These are phyloP conservation scores for Actias luna DNA, from an alignment of 2,888 invertebrate species.

Conservation along the genomic window DNA sequence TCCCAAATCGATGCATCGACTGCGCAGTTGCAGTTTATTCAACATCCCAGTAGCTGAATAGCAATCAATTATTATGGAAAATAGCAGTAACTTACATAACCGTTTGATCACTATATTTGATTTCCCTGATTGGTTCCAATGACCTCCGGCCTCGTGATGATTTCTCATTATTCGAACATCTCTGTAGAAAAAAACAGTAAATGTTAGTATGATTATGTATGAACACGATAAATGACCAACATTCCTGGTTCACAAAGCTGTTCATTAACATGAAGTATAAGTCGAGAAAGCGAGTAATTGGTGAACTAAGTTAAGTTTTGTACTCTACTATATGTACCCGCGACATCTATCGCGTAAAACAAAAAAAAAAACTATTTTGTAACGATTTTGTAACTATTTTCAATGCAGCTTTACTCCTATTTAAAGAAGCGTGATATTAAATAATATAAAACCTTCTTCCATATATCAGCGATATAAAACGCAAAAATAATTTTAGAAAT, in stretches of 20 bases:
- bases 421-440: too few relatives aligned
- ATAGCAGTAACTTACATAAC: conserved; percentile 20
- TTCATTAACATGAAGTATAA: background rate
- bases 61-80: background rate
- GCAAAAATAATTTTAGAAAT: too few relatives aligned
- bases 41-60: too few relatives aligned
- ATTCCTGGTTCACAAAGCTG: background rate
- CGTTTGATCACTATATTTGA: conserved; percentile 19
- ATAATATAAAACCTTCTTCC: too few relatives aligned
- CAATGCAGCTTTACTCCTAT: too few relatives aligned
- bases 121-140: conserved; percentile 37
- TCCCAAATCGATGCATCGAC: too few relatives aligned
- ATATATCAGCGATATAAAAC: too few relatives aligned
- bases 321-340: too few relatives aligned
- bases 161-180: conserved; percentile 11
- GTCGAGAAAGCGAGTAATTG: background rate
- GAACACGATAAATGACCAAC: background rate
- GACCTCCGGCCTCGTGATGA: conserved; percentile 36
- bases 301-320: background rate
- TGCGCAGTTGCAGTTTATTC: too few relatives aligned
- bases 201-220: background rate
- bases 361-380: too few relatives aligned
- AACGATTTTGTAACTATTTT: too few relatives aligned
- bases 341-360: too few relatives aligned
- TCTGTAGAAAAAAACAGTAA: conserved; percentile 17